These are phyloP conservation scores for Drosophila prosaltans DNA, from an alignment of 1,140 invertebrate species.

Conservation along the genomic window DNA sequence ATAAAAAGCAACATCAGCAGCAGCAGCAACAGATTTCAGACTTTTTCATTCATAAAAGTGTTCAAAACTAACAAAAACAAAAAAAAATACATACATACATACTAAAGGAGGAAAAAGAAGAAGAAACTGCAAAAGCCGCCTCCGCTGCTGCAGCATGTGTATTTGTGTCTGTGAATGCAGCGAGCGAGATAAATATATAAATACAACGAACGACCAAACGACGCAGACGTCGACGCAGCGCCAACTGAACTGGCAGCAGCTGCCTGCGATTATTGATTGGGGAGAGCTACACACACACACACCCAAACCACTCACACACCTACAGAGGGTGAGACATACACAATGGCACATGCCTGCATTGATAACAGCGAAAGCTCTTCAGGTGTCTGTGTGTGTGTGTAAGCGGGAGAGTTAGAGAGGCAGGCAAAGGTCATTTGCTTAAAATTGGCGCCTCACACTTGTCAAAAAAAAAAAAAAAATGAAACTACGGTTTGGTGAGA, in stretches of 20 bases:
- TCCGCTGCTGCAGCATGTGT: constrained; percentile 6
- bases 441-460: constrained; percentile 23
- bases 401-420: neutral
- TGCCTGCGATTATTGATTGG: constrained; percentile 11
- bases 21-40: constrained; percentile 53
- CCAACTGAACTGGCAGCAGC: neutral
- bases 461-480: neutral
- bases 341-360: constrained; percentile 9
- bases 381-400: constrained; percentile 23
- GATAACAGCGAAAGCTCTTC: constrained; percentile 20
- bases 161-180: constrained; percentile 27
- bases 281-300: constrained; percentile 22
- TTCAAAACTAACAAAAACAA: constrained; percentile 44
- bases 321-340: neutral
- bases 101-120: constrained; percentile 30
- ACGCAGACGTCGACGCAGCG: constrained; percentile 25
- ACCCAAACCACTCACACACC: constrained; percentile 7
- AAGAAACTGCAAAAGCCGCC: constrained; percentile 13
- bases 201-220: constrained; percentile 11
- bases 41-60: constrained; percentile 76
- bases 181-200: constrained; percentile 26
- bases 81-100: constrained; percentile 27
- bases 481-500: too few species aligned
- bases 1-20: constrained; percentile 29
- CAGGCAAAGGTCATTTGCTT: constrained; percentile 50